Evolutionary conservation across 2,888 invertebrate species (phyloP).

Genomic region (Melieria omissa): DNA sequence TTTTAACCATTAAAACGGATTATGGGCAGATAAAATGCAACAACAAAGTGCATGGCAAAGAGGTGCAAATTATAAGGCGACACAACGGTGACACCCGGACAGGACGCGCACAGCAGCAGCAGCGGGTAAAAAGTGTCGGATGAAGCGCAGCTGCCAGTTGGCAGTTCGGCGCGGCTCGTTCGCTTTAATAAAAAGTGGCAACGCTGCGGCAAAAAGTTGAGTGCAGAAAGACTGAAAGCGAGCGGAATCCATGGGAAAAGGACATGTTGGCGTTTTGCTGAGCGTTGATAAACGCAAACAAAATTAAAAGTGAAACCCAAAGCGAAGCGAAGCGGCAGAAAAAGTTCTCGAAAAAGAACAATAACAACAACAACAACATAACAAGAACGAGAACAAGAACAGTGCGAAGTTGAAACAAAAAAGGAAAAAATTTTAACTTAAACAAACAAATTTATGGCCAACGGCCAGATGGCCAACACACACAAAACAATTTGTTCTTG

Average conservation of each 20-base stretch:
- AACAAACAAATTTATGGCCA: slow-evolving; percentile 31
- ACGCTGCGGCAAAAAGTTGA: too few species aligned
- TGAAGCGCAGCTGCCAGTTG: too few species aligned
- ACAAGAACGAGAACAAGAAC: background rate
- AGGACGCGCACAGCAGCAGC: too few species aligned
- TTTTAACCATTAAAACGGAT: too few species aligned
- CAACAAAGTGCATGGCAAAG: background rate
- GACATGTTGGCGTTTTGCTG: slow-evolving; percentile 19
- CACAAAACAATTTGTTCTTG: background rate
- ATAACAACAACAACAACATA: background rate
- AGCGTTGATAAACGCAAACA: slow-evolving; percentile 23
- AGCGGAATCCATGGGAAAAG: slow-evolving; percentile 1
- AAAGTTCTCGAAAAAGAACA: too few species aligned
- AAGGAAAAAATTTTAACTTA: background rate
- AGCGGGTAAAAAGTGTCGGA: too few species aligned
- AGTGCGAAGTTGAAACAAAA: background rate
- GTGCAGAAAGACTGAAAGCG: too few species aligned
- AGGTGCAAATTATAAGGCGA: too few species aligned
- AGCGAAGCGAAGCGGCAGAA: too few species aligned
- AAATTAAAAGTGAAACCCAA: slow-evolving; percentile 17
- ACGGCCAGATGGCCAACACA: slow-evolving; percentile 5
- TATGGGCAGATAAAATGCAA: background rate
- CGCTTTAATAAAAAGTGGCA: too few species aligned
- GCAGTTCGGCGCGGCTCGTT: too few species aligned
- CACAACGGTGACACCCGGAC: too few species aligned